These are phyloP conservation scores for Pharmacophagus antenor DNA, from an alignment of 2,888 invertebrate genomes.

Conservation along the genomic window DNA sequence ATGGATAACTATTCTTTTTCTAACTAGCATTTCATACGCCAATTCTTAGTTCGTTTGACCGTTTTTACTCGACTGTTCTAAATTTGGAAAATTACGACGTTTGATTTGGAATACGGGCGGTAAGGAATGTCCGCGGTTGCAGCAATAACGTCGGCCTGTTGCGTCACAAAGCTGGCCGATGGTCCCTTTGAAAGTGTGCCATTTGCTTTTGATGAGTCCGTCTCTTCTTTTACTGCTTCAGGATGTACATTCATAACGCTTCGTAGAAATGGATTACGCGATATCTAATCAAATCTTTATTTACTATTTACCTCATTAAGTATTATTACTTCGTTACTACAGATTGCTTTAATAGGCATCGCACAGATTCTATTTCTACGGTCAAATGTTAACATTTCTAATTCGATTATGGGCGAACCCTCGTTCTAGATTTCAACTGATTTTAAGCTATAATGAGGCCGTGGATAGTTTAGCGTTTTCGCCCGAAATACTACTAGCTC, in stretches of 20 bases:
- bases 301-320: too few species aligned
- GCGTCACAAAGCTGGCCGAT: slow-evolving; percentile 9
- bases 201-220: slow-evolving; percentile 5
- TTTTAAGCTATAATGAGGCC: too few species aligned
- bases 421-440: too few species aligned
- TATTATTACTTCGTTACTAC: too few species aligned
- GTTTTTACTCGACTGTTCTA: slow-evolving; percentile 18
- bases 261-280: background rate
- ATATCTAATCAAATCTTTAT: background rate
- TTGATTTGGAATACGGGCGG: slow-evolving; percentile 27
- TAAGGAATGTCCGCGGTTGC: slow-evolving; percentile 17
- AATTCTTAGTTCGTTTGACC: slow-evolving; percentile 1
- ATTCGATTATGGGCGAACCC: too few species aligned
- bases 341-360: too few species aligned
- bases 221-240: background rate
- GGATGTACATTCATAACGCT: background rate
- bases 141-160: slow-evolving; percentile 5
- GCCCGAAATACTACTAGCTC: too few species aligned
- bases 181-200: slow-evolving; percentile 20
- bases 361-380: too few species aligned
- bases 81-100: slow-evolving; percentile 21
- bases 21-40: background rate
- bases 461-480: too few species aligned
- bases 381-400: too few species aligned
- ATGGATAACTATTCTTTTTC: too few species aligned